A percentile compares a stretch with the other conserved stretches of the same genome.
Conservation (phyloP, 2,113 vertebrate species). For the Phaethon lepturus region DNA sequence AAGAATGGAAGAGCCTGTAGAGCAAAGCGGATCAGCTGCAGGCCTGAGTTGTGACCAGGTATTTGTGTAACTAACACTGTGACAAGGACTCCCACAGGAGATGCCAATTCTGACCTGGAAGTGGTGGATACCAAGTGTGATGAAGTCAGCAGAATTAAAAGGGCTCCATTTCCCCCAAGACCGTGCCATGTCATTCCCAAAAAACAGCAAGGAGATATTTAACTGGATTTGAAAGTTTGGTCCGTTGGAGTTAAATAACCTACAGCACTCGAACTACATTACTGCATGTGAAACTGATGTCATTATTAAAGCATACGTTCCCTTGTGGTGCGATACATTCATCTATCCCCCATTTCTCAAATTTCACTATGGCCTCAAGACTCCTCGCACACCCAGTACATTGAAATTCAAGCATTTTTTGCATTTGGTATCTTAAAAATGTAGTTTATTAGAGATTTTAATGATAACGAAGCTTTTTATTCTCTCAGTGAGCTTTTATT, state of each 20-base stretch:
- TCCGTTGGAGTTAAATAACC: conserved; percentile 13
- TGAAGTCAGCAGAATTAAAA: not conserved
- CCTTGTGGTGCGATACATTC: not conserved
- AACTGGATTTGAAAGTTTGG: conserved; percentile 36
- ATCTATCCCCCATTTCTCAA: not conserved
- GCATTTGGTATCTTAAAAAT: not conserved
- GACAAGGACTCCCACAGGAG: not conserved
- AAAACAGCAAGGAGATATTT: conserved; percentile 1
- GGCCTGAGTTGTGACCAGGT: not conserved
- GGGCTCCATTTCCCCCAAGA: not conserved
- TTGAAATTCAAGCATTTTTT: not conserved
- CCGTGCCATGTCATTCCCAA: not conserved
- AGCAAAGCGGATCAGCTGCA: not conserved
- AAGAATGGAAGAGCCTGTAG: not conserved
- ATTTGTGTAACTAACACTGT: not conserved
- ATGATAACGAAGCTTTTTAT: not conserved
- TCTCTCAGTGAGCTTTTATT: not conserved
- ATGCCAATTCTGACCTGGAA: not conserved
- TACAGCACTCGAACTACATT: not conserved
- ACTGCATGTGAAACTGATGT: conserved; percentile 22
- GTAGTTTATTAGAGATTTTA: not conserved
- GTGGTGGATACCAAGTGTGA: not conserved
- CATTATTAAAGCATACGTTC: not conserved
- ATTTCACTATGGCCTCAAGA: not conserved
- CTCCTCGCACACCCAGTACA: not conserved